Evolutionary conservation across 2,888 invertebrate genomes (phyloP), one percentile per base, ranked within the genome.

Genomic region (Altica lythri): DNA sequence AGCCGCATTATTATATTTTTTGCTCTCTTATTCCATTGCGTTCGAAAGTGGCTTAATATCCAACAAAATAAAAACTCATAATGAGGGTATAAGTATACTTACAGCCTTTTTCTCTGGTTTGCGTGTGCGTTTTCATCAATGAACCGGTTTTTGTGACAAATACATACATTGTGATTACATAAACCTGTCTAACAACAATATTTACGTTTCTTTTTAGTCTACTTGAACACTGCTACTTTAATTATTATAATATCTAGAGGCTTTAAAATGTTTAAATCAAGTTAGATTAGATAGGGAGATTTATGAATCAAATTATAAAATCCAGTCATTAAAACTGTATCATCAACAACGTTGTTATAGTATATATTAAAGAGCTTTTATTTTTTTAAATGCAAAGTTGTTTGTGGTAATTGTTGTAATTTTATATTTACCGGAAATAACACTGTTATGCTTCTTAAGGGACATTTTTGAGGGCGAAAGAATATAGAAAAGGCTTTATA

Each of bases 11-110:
- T 32, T 37, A 50, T 19, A 16, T 40, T 50, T 51, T 51, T 46
- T 35, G 37, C 14, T 51, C 47, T 29, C 30, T 46, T 46, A 55
- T 45, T 55, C 50, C 55, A 16, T 22, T 46, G 43, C 25, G 16
- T 51, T 48, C 9, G 27, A 51, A 49, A 52, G 48, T 55, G 46
- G 46, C 46, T 53, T 53, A 57, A 57, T 58, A 45, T 46, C 32
- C n/a, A 25, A 18, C 18, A 47, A 48, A 44, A 29, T 55, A 50
- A 48, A 56, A 53, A 43, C 43, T 40, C 42, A 44, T 55, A 59
- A 59, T 53, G 50, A 56, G 48, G 52, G 42, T 38, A 43, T 45
- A 40, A 40, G 38, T 48, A 48, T 53, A 53, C 38, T 48, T 40
- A 19, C 29, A 14, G 14, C 19, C 13, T 30, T 25, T 32, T 30